Conservation (phyloP, 2,888 invertebrate genomes). For the Caenorhabditis drosophilae region DNA sequence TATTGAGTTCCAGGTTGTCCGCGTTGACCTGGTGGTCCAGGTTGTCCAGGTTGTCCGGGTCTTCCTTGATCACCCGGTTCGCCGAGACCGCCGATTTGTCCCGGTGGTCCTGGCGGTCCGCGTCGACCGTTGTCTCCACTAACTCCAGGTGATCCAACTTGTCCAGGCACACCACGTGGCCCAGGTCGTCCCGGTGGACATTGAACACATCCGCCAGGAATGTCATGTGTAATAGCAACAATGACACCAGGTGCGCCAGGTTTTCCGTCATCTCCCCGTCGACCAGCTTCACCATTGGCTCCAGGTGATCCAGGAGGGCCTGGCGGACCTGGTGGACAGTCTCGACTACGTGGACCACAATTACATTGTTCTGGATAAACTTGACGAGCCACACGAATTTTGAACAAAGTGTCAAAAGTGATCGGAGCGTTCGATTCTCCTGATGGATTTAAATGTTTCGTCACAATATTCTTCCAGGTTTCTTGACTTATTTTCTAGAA, state of each 20-base stretch:
- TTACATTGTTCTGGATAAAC: constrained; percentile 48
- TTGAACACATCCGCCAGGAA: constrained; percentile 54
- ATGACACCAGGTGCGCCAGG: constrained; percentile 52
- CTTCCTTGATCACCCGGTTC: constrained; percentile 39
- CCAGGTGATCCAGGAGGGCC: constrained; percentile 50
- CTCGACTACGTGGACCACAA: constrained; percentile 48
- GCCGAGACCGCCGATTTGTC: constrained; percentile 36
- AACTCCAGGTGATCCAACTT: constrained; percentile 40
- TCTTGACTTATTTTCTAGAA: constrained; percentile 46
- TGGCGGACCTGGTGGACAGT: constrained; percentile 57
- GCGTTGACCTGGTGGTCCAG: constrained; percentile 43
- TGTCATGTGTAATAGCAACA: constrained; percentile 53
- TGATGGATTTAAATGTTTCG: constrained; percentile 42
- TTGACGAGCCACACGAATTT: constrained; percentile 42
- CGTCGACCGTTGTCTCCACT: constrained; percentile 36
- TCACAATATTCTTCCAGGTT: constrained; percentile 50
- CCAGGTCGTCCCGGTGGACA: constrained; percentile 48
- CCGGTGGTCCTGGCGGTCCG: constrained; percentile 42
- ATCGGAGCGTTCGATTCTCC: constrained; percentile 10
- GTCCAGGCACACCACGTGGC: constrained; percentile 32
- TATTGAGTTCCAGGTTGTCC: constrained; percentile 47
- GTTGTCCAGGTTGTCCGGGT: constrained; percentile 40
- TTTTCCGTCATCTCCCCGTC: constrained; percentile 48
- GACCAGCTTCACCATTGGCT: constrained; percentile 45
- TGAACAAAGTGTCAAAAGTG: constrained; percentile 45